A percentile compares a stretch with the other conserved stretches of the same genome.
phyloP scores from a whole-genome alignment of 2,797 vertebrate species.

The Manis crassicaudata region DNA sequence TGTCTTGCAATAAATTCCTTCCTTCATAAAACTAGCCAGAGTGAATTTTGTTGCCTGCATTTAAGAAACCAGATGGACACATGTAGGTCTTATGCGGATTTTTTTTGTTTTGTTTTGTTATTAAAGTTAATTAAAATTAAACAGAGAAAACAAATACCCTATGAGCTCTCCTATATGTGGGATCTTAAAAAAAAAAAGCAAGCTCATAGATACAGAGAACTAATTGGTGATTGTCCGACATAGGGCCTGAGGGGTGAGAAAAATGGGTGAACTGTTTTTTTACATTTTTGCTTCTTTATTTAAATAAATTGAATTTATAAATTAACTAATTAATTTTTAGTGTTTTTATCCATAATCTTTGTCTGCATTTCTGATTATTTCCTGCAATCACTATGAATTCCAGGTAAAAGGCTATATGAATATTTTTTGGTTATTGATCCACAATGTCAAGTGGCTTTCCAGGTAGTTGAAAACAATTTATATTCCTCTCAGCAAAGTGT shows the following conservation, averaged over 20 bases:
- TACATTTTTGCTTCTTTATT: neutral
- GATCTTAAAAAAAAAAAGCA: neutral
- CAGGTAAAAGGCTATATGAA: neutral
- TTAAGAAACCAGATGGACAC: neutral
- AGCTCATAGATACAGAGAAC: neutral
- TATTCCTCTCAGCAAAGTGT: neutral
- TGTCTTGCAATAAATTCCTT: neutral
- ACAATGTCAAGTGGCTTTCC: neutral
- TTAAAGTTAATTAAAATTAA: neutral
- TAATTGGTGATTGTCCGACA: neutral
- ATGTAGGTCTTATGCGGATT: neutral
- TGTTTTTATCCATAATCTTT: neutral
- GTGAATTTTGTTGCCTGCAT: neutral
- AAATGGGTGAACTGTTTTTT: neutral
- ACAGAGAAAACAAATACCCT: neutral
- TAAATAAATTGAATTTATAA: neutral
- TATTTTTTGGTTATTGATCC: neutral
- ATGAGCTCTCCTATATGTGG: neutral
- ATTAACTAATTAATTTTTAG: too few species aligned
- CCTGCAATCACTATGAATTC: neutral
- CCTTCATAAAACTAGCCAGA: neutral
- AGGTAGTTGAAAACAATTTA: neutral
- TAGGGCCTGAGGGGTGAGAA: accelerated
- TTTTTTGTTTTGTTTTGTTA: neutral
- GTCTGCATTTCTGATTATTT: neutral